Evolutionary conservation across 2,888 invertebrate genomes (phyloP), one percentile per base, ranked within the genome.

Genomic region (Tiliacea citrago): DNA sequence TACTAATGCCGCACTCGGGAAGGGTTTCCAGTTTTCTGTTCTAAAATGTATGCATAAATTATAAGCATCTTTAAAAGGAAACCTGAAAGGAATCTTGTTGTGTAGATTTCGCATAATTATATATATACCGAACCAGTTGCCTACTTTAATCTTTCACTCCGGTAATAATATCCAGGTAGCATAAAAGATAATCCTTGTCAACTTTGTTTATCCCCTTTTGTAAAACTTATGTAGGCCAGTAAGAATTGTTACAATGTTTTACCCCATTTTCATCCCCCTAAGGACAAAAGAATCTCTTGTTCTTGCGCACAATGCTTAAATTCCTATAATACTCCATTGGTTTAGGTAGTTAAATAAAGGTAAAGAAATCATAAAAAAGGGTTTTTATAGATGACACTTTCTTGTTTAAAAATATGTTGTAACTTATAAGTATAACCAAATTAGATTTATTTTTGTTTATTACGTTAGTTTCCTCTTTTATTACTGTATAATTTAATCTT

Each of bases 181-280:
- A 70, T 47, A 65, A 35, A 51, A 73, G 42, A 63, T 68, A 81
- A 76, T 81, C 53, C 72, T 72, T 72, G 62, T 58, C 49, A 63
- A 75, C 62, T 74, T 68, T 68, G 55, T 18, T 69, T 49, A 61
- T 69, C 45, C 70, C 42, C 57, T 49, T 67, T 45, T 63, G 29
- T 57, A 12, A 60, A 69, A 70, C 42, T 75, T 78, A 69, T 77
- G 62, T 77, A 77, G 69, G 67, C 42, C 74, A 69, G 55, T 57
- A 73, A 62, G 75, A n/a, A 77, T 77, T 71, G 79, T 82, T 69
- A 63, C 66, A 63, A 79, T 76, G 24, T 73, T 63, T 68, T 12
- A 13, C 35, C 57, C 73, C 62, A 4, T 57, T 51, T 55, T 35
- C 53, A 21, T 29, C 16, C 45, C 24, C n/a, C 24, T 21, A 75